These are phyloP conservation scores for Eupristina koningsbergeri DNA, from an alignment of 1,140 invertebrate genomes.

Conservation along the genomic window DNA sequence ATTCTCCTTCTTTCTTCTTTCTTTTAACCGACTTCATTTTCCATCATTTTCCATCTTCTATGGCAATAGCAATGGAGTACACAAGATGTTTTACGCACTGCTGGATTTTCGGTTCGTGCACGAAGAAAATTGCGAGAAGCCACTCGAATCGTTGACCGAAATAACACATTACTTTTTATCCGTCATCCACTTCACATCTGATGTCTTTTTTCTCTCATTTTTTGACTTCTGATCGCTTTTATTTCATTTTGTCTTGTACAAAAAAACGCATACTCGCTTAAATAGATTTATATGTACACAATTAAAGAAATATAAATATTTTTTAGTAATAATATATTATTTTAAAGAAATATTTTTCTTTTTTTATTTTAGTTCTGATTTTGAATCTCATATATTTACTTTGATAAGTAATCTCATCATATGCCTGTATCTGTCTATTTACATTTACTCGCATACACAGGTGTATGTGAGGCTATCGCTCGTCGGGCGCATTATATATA, in stretches of 20 bases:
- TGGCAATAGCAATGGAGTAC: not conserved
- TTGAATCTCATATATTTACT: no score
- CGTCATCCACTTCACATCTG: not conserved
- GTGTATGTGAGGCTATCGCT: no score
- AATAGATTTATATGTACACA: not conserved
- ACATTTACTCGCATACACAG: no score
- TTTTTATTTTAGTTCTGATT: no score
- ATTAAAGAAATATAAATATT: no score
- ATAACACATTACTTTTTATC: constrained; percentile 44
- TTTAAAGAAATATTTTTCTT: no score
- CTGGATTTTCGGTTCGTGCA: constrained; percentile 29
- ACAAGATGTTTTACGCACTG: constrained; percentile 21
- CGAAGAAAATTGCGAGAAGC: constrained; percentile 48
- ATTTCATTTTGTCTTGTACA: constrained; percentile 11
- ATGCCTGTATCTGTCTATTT: no score
- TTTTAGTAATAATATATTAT: no score
- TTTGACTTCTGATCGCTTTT: not conserved
- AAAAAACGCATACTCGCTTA: not conserved
- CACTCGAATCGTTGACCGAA: constrained; percentile 48
- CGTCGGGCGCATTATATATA: no score
- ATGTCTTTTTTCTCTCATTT: not conserved
- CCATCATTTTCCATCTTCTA: not conserved
- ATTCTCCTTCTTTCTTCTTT: no score
- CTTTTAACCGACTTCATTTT: no score
- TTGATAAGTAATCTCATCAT: no score